Conservation (phyloP, 2,113 vertebrate genomes). For the Rana temporaria region DNA sequence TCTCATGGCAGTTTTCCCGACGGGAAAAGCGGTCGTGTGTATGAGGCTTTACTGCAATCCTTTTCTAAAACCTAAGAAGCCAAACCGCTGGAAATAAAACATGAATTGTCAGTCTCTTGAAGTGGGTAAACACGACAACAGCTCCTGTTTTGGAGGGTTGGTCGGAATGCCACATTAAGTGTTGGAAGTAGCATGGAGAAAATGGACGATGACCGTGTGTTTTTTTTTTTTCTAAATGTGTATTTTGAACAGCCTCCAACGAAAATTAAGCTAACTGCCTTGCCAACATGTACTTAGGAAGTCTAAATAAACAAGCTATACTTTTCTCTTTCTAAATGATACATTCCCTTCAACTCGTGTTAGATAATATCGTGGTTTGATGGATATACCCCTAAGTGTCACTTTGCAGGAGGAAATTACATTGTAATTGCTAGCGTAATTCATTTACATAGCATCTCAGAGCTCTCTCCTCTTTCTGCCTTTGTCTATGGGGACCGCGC, state of each 20-base stretch:
- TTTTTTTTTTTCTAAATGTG: neutral
- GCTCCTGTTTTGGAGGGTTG: too few species aligned
- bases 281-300: slow-evolving; percentile 17
- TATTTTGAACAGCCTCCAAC: neutral
- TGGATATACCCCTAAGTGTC: slow-evolving; percentile 44
- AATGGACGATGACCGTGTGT: too few species aligned
- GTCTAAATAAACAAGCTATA: slow-evolving; percentile 2
- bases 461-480: slow-evolving; percentile 9
- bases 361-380: slow-evolving; percentile 35
- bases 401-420: slow-evolving; percentile 48
- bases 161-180: too few species aligned
- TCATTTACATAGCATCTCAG: slow-evolving; percentile 38
- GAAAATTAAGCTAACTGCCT: neutral
- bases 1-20: too few species aligned
- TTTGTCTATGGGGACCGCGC: slow-evolving; percentile 24
- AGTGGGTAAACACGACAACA: too few species aligned
- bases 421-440: slow-evolving; percentile 46
- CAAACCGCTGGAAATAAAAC: too few species aligned
- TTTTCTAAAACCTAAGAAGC: too few species aligned
- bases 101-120: too few species aligned
- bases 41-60: too few species aligned
- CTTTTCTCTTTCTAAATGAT: slow-evolving; percentile 27
- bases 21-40: too few species aligned
- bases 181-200: too few species aligned
- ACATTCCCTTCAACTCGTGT: slow-evolving; percentile 20